Conservation (phyloP, 2,113 vertebrate genomes). For the Cheilinus undulatus region DNA sequence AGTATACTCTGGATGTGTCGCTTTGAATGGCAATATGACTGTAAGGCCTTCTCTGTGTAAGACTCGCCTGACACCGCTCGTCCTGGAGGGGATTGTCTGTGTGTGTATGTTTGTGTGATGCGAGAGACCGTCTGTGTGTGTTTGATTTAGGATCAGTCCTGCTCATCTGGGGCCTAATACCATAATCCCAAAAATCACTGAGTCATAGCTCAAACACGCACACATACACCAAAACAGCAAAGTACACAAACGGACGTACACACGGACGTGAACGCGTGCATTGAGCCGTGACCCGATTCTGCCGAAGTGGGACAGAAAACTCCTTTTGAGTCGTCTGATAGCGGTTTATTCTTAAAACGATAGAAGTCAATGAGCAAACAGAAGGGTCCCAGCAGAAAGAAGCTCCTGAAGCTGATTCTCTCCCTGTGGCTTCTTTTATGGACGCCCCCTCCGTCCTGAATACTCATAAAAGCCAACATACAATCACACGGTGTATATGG, state of each 20-base stretch:
- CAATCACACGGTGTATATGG: conserved; percentile 7
- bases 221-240: conserved; percentile 55
- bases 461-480: conserved; percentile 34
- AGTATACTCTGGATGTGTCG: conserved; percentile 69
- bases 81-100: conserved; percentile 74
- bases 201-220: conserved; percentile 77
- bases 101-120: conserved; percentile 48
- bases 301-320: conserved; percentile 54
- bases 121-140: conserved; percentile 71
- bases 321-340: conserved; percentile 53
- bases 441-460: conserved; percentile 19
- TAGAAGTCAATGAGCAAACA: conserved; percentile 46
- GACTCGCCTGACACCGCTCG: conserved; percentile 73
- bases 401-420: conserved; percentile 38
- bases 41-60: conserved; percentile 68
- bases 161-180: conserved; percentile 82
- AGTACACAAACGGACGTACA: conserved; percentile 45
- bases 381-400: conserved; percentile 25
- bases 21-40: conserved; percentile 75
- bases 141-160: conserved; percentile 81
- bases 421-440: conserved; percentile 17
- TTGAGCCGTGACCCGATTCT: conserved; percentile 65
- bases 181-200: conserved; percentile 82
- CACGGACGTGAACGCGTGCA: conserved; percentile 20
- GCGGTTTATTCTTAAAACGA: conserved; percentile 51